Evolutionary conservation across 2,113 vertebrate genomes (phyloP).

Genomic region (Hylia prasina): DNA sequence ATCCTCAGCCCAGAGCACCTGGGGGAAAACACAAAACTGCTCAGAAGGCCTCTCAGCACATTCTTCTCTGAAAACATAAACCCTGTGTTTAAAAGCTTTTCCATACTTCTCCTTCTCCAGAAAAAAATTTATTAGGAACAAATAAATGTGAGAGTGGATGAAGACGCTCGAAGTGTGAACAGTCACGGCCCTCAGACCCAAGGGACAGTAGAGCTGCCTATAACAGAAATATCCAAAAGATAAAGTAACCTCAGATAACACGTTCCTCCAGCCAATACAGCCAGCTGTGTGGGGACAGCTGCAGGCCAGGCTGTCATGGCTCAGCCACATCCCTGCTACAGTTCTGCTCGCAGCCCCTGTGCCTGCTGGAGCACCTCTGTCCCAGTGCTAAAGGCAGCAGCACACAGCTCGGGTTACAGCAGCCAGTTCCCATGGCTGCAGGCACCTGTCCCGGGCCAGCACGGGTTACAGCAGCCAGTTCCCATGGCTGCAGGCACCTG

Average conservation of each 20-base stretch:
- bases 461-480: too few species aligned
- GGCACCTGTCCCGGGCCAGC: accelerated
- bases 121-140: not conserved
- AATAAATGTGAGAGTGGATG: not conserved
- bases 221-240: not conserved
- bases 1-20: not conserved
- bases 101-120: not conserved
- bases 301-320: not conserved
- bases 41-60: accelerated
- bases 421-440: not conserved
- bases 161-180: accelerated
- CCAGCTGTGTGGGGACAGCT: not conserved
- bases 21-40: not conserved
- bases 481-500: not conserved
- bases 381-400: accelerated
- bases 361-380: not conserved
- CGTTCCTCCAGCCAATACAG: not conserved
- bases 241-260: not conserved
- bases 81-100: not conserved
- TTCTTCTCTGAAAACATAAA: not conserved
- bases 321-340: not conserved
- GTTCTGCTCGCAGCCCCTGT: not conserved
- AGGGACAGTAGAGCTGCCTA: not conserved
- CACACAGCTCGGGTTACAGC: not conserved
- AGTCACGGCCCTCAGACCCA: not conserved